phyloP scores from a whole-genome alignment of 2,888 invertebrate species.

The Erpobdella octoculata region DNA sequence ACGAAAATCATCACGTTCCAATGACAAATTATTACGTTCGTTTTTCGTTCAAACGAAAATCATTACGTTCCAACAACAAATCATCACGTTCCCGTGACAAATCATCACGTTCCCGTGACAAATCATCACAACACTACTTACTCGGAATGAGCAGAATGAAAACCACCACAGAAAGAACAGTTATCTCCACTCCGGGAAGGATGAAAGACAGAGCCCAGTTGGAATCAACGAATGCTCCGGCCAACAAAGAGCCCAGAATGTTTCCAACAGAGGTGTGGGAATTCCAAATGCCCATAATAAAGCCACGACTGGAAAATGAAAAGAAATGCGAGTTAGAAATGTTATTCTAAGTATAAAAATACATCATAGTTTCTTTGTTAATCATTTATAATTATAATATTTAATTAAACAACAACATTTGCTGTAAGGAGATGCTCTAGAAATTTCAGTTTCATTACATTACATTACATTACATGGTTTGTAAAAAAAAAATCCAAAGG shows the following conservation, averaged over 20 bases:
- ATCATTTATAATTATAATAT: no score
- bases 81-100: neutral
- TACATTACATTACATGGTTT: no score
- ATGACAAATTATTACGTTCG: no score
- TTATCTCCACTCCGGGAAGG: constrained; percentile 75
- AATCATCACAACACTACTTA: constrained; percentile 39
- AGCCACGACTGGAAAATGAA: constrained; percentile 52
- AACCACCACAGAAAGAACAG: constrained; percentile 57
- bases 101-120: neutral
- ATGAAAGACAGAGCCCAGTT: constrained; percentile 82
- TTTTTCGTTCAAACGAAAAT: no score
- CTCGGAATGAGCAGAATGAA: constrained; percentile 75
- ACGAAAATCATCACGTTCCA: no score
- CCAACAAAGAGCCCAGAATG: constrained; percentile 81
- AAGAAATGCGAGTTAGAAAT: neutral
- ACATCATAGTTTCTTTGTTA: no score
- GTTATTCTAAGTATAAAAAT: no score
- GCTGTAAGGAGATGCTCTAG: no score
- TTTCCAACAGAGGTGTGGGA: constrained; percentile 92
- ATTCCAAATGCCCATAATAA: constrained; percentile 94
- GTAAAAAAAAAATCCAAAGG: no score
- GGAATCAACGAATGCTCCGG: constrained; percentile 71
- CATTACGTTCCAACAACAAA: no score
- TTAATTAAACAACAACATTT: no score
- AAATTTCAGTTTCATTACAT: no score